phyloP scores from a whole-genome alignment of 1,140 invertebrate species.

The Acromyrmex heyeri region DNA sequence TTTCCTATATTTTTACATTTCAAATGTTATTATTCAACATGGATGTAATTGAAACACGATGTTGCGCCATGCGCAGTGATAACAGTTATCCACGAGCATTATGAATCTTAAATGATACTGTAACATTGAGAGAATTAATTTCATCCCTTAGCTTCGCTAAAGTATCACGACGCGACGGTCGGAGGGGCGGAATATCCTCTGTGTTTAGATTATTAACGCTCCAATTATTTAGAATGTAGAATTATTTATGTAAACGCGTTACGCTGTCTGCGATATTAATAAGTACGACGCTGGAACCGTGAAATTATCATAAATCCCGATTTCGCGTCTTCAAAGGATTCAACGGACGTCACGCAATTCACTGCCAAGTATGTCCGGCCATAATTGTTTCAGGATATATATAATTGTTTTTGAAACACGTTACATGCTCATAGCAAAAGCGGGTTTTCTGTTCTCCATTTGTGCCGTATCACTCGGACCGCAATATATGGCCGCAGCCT shows the following conservation, averaged over 20 bases:
- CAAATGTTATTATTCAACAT: neutral
- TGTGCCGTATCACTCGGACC: conserved; percentile 12
- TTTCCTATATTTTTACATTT: neutral
- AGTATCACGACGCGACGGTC: conserved; percentile 7
- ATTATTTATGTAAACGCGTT: conserved; percentile 18
- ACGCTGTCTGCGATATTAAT: conserved; percentile 5
- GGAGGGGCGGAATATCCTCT: neutral
- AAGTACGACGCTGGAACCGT: neutral
- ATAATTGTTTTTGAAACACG: conserved; percentile 30
- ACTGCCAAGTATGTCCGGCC: neutral
- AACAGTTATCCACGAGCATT: conserved; percentile 14
- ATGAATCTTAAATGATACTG: conserved; percentile 12
- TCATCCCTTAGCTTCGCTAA: conserved; percentile 28
- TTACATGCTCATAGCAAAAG: conserved; percentile 2
- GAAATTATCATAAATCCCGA: conserved; percentile 27
- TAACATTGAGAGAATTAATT: conserved; percentile 38
- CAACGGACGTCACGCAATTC: neutral
- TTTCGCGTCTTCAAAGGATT: neutral
- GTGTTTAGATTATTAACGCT: conserved; percentile 29
- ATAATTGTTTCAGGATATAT: conserved; percentile 24
- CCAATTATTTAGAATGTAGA: conserved; percentile 19
- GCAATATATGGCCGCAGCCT: neutral
- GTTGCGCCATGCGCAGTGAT: no score
- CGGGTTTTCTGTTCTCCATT: neutral
- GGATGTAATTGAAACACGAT: conserved; percentile 10